These are phyloP conservation scores for Vulpes ferrilata DNA, from an alignment of 2,113 vertebrate species.

Conservation along the genomic window DNA sequence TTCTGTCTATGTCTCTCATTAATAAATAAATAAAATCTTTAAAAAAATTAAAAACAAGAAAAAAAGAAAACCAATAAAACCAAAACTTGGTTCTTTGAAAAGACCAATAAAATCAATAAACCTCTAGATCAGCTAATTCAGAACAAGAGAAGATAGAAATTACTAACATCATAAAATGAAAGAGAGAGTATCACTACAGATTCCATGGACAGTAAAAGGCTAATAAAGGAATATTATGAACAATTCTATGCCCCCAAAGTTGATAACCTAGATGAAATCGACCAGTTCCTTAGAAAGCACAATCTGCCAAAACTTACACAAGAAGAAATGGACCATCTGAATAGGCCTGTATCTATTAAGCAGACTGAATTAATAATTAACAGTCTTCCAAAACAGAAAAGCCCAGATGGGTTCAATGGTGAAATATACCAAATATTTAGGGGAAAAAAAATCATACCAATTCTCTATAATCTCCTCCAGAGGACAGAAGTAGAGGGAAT, in stretches of 20 bases:
- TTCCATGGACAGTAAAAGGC: too few relatives aligned
- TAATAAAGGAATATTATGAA: not conserved
- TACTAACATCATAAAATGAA: too few relatives aligned
- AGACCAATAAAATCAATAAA: too few relatives aligned
- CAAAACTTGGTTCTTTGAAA: not conserved
- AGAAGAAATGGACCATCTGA: not conserved
- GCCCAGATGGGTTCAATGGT: not conserved
- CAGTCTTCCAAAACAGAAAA: conserved; percentile 10
- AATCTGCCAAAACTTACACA: not conserved
- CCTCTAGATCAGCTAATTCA: too few relatives aligned
- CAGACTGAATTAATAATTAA: conserved; percentile 25
- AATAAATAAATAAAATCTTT: not conserved
- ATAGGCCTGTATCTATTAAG: not conserved
- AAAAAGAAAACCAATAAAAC: not conserved
- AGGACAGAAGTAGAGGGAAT: conserved; percentile 6
- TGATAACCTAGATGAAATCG: not conserved
- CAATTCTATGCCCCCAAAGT: not conserved
- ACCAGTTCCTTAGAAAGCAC: not conserved
- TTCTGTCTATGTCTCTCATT: too few relatives aligned
- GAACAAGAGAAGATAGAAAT: too few relatives aligned
- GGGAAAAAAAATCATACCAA: not conserved
- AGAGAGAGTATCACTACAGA: too few relatives aligned
- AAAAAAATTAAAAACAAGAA: conserved; percentile 45
- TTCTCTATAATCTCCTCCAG: not conserved
- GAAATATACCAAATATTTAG: not conserved